Evolutionary conservation across 2,797 vertebrate genomes (phyloP), one percentile per base, ranked within the genome.

Genomic region (Liparis tanakae): DNA sequence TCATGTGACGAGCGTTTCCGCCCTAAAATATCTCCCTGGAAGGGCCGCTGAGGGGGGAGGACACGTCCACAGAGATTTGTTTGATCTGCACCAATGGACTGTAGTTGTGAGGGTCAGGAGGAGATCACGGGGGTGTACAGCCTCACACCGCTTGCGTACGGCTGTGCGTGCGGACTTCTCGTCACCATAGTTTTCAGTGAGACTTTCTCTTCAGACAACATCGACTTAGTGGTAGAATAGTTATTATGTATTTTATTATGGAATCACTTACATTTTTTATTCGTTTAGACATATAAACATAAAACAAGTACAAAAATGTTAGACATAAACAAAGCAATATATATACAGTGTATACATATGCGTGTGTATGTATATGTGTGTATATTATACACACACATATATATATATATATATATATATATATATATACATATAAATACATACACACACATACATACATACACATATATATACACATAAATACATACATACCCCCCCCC

Each of bases 21-120:
- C 39, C 69, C 39, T 70, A 73, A 89, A 86, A 86, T 44, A 60
- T 79, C 67, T 78, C 54, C 48, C 76, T 48, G 44, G 60, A 43
- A 70, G 72, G 39, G 30, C 10, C 13, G 73, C 76, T 72, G 56
- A 66, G 12, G 61, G 79, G 53, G 66, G 62, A 74, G 77, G 76
- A 84, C 81, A 83, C 9, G 63, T 90, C 88, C 78, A 90, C 59
- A 90, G 79, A 89, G 78, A 91, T 92, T 89, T 87, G 80, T 86
- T 81, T 88, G 81, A 89, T 83, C 74, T 85, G 82, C 72, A 67
- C 79, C 60, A 55, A 64, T 70, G 72, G 57, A 78, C 64, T 76
- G 57, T 61, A 67, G 69, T 63, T 64, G 41, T 64, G 46, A 61
- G 46, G 51, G 55, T 67, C 43, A 78, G 58, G 65, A 51, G 55